A percentile compares a stretch with the other conserved stretches of the same genome.
Evolutionary conservation across 2,888 invertebrate genomes (phyloP).

Genomic region (Aphidius colemani): DNA sequence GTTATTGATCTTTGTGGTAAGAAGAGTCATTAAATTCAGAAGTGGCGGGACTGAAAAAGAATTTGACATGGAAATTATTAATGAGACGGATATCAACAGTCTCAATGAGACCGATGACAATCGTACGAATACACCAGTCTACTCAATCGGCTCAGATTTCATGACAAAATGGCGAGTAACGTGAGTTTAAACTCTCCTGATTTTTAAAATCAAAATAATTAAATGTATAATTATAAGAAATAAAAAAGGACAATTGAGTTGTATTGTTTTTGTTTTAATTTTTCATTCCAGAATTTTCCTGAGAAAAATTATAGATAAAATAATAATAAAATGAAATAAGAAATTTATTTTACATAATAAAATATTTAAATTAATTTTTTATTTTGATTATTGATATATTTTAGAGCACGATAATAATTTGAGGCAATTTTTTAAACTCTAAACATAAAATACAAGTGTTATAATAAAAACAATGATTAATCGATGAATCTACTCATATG

Average conservation of each 20-base stretch:
- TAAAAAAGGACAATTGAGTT: background rate
- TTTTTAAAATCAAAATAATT: constrained; percentile 1
- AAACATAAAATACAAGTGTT: no score
- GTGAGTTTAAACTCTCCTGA: constrained; percentile 31
- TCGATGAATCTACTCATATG: no score
- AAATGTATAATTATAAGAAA: constrained; percentile 1
- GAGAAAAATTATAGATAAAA: no score
- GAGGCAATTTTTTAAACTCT: no score
- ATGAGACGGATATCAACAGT: constrained; percentile 48
- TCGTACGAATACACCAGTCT: constrained; percentile 74
- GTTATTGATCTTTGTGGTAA: constrained; percentile 23
- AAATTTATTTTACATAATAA: no score
- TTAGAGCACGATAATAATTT: no score
- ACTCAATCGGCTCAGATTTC: constrained; percentile 76
- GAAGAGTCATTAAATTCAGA: constrained; percentile 10
- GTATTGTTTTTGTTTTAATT: no score
- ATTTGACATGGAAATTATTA: constrained; percentile 49
- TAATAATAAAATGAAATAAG: no score
- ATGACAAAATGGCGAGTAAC: constrained; percentile 76
- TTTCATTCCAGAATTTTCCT: no score
- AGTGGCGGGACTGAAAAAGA: constrained; percentile 37
- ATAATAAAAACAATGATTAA: no score
- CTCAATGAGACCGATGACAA: constrained; percentile 63
- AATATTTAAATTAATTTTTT: no score
- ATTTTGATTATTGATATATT: no score